Conservation (phyloP, 92 coral and sea anemone genomes). For the Metridium senile region DNA sequence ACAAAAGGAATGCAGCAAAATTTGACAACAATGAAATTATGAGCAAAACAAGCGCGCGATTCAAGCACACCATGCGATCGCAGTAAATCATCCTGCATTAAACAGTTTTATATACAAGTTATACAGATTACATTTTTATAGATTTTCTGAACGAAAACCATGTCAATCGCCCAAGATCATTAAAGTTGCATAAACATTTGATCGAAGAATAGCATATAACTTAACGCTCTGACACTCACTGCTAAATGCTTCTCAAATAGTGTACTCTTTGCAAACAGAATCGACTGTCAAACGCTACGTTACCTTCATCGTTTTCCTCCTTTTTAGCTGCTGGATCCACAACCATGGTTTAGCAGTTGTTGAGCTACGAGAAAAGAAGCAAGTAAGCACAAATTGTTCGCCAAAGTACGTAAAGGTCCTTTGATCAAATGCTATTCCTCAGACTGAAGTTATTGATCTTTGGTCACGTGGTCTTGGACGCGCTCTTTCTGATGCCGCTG, state of each 20-base stretch:
- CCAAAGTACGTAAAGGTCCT: not conserved
- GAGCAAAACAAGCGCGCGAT: not conserved
- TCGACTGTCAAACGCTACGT: conserved; percentile 1
- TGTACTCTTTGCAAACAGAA: not conserved
- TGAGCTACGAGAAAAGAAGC: not conserved
- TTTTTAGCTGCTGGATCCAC: conserved; percentile 62
- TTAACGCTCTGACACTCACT: too few relatives aligned
- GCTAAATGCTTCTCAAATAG: too few relatives aligned
- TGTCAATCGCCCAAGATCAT: not conserved
- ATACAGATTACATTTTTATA: not conserved
- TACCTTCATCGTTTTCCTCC: conserved; percentile 67
- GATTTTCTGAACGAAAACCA: not conserved
- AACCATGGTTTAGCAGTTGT: conserved; percentile 19
- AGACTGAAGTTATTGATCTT: not conserved
- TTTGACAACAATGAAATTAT: not conserved
- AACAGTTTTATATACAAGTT: not conserved
- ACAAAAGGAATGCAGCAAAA: not conserved
- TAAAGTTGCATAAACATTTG: not conserved
- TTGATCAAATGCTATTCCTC: not conserved
- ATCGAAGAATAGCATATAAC: not conserved
- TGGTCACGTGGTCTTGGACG: conserved; percentile 7
- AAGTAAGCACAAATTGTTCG: not conserved
- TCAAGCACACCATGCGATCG: not conserved
- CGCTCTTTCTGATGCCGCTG: not conserved
- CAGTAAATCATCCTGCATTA: not conserved